Evolutionary conservation across 2,888 invertebrate species (phyloP), one percentile per base, ranked within the genome.

Genomic region (Andrena flavipes): DNA sequence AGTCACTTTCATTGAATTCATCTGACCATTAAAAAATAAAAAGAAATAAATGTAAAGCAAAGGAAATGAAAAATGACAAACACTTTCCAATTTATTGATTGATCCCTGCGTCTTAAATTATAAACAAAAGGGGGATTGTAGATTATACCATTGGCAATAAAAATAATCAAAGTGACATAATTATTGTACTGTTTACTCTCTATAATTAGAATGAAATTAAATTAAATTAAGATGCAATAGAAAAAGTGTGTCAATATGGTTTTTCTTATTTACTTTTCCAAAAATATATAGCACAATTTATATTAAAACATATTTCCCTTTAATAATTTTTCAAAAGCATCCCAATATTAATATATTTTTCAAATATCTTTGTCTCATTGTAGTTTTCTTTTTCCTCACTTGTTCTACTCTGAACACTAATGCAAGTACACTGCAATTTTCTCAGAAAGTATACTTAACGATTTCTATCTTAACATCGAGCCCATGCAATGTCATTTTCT

Each of bases 381-480:
- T 26, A 4, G 4, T 56, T 56, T 51, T 8, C 51, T 56, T 56
- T 54, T 26, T 4, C 10, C 3, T 4, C 20, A 26, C 4, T 10
- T 56, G 10, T 23, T 42, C 42, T 16, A 16, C 42, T 16, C 42
- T 42, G 1, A 42, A 42, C 1, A 5, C 23, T 26, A 20, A 56
- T 56, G 10, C 8, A 56, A 23, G 8, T 13, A 56, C 10, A 20
- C 8, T 13, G 42, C 13, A 13, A 0, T n/a, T 72, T 7, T 63
- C 33, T 26, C 51, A 63, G 33, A 10, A 63, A 72, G 51, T 35
- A 2, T 6, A 51, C 51, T 26, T 26, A 23, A 51, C 20, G 63
- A 72, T 64, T 72, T 54, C 35, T 33, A 72, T 51, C 63, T 72
- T 2, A 7, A 16, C 6, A 29, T 6, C 26, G 7, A 23, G 29